Percentiles rank a stretch among this genome's conserved stretches.
Conservation (phyloP, 2,797 vertebrate species). For the Sarcoramphus papa region DNA sequence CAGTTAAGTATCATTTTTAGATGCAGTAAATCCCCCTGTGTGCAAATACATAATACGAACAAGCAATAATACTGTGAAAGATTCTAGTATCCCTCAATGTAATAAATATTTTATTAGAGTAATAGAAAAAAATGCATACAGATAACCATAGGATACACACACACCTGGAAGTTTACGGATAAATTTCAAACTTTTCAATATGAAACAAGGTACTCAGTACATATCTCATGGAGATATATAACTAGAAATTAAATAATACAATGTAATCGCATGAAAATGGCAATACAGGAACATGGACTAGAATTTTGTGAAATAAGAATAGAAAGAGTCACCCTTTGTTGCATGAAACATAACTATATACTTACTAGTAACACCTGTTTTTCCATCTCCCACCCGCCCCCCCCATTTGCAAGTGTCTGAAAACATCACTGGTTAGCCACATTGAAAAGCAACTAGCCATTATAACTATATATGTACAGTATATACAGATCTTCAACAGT, state of each 20-base stretch:
- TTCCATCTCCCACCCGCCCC: neutral
- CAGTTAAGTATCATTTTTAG: neutral
- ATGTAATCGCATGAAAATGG: constrained; percentile 4
- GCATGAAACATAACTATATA: constrained; percentile 32
- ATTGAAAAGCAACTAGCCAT: constrained; percentile 58
- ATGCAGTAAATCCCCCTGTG: neutral
- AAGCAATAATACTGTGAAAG: neutral
- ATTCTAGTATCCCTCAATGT: neutral
- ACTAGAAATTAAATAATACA: constrained; percentile 54
- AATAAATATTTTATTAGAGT: constrained; percentile 79
- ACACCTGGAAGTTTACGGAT: constrained; percentile 73
- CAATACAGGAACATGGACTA: constrained; percentile 42
- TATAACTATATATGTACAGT: constrained; percentile 71
- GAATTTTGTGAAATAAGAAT: constrained; percentile 34
- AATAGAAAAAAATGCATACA: constrained; percentile 78
- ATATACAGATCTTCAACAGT: constrained; percentile 66
- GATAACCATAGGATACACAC: constrained; percentile 80
- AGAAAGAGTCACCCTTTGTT: constrained; percentile 46
- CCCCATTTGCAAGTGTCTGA: constrained; percentile 28
- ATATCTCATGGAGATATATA: constrained; percentile 93
- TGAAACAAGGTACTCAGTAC: constrained; percentile 87
- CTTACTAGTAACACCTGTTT: constrained; percentile 23
- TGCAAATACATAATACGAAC: accelerated
- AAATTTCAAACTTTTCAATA: constrained; percentile 93
- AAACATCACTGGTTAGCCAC: constrained; percentile 62